A percentile compares a stretch with the other conserved stretches of the same genome.
Evolutionary conservation across 2,113 vertebrate species (phyloP).

Genomic region (Larimichthys crocea): DNA sequence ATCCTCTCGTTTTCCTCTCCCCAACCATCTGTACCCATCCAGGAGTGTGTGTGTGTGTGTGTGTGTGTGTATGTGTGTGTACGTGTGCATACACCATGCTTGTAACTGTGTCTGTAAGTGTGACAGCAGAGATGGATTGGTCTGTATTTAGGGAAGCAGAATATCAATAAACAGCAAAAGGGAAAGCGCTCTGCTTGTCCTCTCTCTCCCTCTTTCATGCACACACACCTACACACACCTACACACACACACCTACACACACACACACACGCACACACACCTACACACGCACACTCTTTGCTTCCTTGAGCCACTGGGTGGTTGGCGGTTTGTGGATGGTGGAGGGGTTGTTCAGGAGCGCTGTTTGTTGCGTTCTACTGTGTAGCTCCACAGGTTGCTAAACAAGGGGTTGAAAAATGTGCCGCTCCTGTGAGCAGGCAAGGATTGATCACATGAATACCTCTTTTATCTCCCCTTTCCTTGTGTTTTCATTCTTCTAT

Average conservation of each 20-base stretch:
- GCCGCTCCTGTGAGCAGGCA: constrained; percentile 41
- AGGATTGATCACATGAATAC: constrained; percentile 70
- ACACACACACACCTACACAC: background rate
- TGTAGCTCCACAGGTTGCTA: constrained; percentile 72
- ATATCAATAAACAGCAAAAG: constrained; percentile 76
- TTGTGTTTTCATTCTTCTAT: constrained; percentile 21
- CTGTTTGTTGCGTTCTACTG: constrained; percentile 39
- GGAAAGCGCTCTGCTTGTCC: constrained; percentile 40
- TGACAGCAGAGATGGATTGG: constrained; percentile 71
- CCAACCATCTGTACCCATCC: background rate
- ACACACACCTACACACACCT: background rate
- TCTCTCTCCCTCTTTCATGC: constrained; percentile 5
- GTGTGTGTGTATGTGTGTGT: constrained; percentile 4
- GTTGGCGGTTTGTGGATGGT: constrained; percentile 32
- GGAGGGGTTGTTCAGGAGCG: constrained; percentile 43
- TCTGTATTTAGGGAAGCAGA: constrained; percentile 76
- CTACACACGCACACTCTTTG: background rate
- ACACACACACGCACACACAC: background rate
- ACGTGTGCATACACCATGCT: constrained; percentile 10
- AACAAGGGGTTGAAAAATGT: constrained; percentile 76
- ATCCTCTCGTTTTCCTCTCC: background rate
- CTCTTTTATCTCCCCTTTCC: constrained; percentile 52
- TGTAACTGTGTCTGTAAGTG: constrained; percentile 31
- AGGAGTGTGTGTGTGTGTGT: constrained; percentile 14
- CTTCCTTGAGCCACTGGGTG: constrained; percentile 33